Conservation (phyloP, 2,888 invertebrate genomes). For the Nezara viridula region DNA sequence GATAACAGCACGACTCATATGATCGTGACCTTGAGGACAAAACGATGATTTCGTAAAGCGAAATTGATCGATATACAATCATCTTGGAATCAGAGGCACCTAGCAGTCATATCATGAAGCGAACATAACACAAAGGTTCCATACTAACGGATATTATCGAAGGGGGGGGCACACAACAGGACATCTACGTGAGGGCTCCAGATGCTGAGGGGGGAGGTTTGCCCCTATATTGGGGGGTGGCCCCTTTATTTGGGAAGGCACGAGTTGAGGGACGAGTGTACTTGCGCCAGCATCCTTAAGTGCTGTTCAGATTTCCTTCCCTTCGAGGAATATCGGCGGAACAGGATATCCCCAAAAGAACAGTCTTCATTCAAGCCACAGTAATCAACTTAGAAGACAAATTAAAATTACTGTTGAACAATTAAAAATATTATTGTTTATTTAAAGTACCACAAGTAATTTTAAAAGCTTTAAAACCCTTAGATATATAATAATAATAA, state of each 20-base stretch:
- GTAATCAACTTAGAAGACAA: not conserved
- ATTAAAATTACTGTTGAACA: too few relatives aligned
- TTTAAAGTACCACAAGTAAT: too few relatives aligned
- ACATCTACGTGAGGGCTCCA: constrained; percentile 27
- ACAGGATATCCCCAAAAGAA: not conserved
- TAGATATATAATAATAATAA: too few relatives aligned
- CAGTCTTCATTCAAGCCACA: not conserved
- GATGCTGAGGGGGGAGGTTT: not conserved
- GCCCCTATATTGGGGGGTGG: not conserved
- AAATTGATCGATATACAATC: not conserved
- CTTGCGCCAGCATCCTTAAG: not conserved
- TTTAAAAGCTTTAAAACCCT: too few relatives aligned
- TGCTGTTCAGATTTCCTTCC: constrained; percentile 18
- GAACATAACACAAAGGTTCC: constrained; percentile 19
- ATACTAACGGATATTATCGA: constrained; percentile 31
- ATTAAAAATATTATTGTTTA: too few relatives aligned
- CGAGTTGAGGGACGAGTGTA: not conserved
- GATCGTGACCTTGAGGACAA: not conserved
- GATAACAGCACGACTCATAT: not conserved
- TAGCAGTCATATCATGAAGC: constrained; percentile 12
- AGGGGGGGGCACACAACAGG: not conserved
- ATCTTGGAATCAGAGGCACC: not conserved
- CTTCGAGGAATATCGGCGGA: not conserved
- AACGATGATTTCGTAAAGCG: not conserved
- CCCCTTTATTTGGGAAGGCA: not conserved